Conservation (phyloP, 2,888 invertebrate genomes). For the Drosophila colorata region DNA sequence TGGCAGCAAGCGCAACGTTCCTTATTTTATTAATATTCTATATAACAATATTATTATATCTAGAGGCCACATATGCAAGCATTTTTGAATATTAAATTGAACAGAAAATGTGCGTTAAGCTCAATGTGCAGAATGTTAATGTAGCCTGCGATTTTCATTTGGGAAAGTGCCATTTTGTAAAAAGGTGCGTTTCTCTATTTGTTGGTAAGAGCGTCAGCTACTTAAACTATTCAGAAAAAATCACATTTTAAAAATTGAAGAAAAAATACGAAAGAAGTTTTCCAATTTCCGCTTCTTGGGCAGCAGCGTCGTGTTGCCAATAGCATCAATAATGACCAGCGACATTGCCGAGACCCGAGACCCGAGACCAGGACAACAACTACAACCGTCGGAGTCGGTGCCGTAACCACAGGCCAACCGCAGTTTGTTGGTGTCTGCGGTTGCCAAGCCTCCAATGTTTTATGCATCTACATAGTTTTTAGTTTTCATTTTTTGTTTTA, state of each 20-base stretch:
- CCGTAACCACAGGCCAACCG: conserved; percentile 49
- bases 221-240: conserved; percentile 5
- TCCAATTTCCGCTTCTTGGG: conserved; percentile 70
- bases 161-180: no score
- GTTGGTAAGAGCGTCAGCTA: background rate
- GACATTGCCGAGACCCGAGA: conserved; percentile 40
- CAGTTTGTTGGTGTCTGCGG: conserved; percentile 67
- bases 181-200: background rate
- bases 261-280: conserved; percentile 49
- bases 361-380: conserved; percentile 15
- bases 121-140: no score
- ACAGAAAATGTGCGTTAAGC: no score
- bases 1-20: no score
- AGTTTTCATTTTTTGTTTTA: conserved; percentile 11
- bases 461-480: conserved; percentile 48
- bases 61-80: no score
- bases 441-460: conserved; percentile 55
- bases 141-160: no score
- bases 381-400: conserved; percentile 17
- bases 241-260: conserved; percentile 13
- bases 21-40: no score
- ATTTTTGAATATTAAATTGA: no score
- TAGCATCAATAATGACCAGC: conserved; percentile 65
- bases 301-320: conserved; percentile 51
- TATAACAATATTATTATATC: no score